phyloP scores from a whole-genome alignment of 2,113 vertebrate genomes.

The Colinus virginianus region DNA sequence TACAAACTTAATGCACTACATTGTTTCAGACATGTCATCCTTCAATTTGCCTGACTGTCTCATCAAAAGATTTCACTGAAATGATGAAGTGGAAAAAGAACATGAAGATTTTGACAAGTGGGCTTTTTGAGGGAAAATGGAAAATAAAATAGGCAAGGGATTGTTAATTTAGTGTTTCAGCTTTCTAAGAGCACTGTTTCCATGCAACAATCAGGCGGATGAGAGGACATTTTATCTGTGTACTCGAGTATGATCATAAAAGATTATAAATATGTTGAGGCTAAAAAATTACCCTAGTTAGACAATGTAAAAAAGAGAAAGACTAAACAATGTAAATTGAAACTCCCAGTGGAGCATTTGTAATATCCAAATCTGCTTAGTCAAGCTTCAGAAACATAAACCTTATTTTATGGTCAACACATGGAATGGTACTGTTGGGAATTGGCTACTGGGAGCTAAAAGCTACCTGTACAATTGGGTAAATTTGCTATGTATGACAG shows the following conservation, averaged over 20 bases:
- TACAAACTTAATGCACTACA: neutral
- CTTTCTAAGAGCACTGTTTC: neutral
- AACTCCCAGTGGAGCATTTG: conserved; percentile 36
- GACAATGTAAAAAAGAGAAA: conserved; percentile 6
- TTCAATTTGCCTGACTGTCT: neutral
- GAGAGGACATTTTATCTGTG: conserved; percentile 16
- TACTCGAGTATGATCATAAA: conserved; percentile 50
- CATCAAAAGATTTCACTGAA: neutral
- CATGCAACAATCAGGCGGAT: conserved; percentile 23
- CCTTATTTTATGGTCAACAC: conserved; percentile 33
- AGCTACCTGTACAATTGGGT: conserved; percentile 1
- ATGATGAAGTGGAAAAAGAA: neutral
- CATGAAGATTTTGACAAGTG: neutral
- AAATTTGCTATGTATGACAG: neutral
- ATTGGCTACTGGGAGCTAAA: conserved; percentile 42
- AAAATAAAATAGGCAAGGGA: neutral
- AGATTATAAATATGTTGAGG: conserved; percentile 25
- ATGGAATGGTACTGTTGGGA: conserved; percentile 3
- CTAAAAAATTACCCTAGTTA: conserved; percentile 54
- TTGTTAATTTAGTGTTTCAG: neutral
- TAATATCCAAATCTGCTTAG: conserved; percentile 66
- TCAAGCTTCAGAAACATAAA: conserved; percentile 59
- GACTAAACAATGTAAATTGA: conserved; percentile 71
- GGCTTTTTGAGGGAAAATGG: neutral
- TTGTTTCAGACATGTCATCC: neutral